Percentiles rank a stretch among this genome's conserved stretches.
These are phyloP conservation scores for Drosophila longiperda DNA, from an alignment of 2,888 invertebrate species.

Conservation along the genomic window DNA sequence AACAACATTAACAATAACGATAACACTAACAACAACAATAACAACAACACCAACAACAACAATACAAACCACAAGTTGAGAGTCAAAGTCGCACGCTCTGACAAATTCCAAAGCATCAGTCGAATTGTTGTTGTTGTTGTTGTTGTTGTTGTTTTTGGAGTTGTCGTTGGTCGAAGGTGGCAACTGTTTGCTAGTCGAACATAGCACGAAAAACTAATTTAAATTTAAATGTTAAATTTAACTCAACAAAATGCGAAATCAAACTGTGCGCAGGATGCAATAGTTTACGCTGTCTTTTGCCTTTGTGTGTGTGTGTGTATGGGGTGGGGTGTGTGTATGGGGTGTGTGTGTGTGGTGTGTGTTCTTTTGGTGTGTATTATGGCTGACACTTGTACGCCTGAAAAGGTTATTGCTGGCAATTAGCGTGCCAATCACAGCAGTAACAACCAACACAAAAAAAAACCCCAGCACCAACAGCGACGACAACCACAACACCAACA, in stretches of 20 bases:
- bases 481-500: background rate
- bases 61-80: conserved; percentile 4
- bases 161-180: conserved; percentile 45
- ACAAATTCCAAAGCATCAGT: conserved; percentile 53
- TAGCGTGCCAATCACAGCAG: conserved; percentile 56
- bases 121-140: background rate
- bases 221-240: conserved; percentile 81
- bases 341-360: conserved; percentile 20
- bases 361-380: conserved; percentile 29
- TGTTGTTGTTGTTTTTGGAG: conserved; percentile 12
- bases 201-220: conserved; percentile 83
- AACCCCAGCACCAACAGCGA: conserved; percentile 1
- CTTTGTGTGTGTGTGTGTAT: background rate
- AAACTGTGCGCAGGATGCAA: conserved; percentile 39
- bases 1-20: conserved; percentile 14
- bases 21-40: conserved; percentile 14
- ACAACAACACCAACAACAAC: conserved; percentile 9
- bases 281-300: conserved; percentile 34
- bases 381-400: conserved; percentile 53
- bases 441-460: conserved; percentile 7
- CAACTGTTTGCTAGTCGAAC: conserved; percentile 50
- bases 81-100: conserved; percentile 60
- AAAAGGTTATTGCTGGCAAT: conserved; percentile 67
- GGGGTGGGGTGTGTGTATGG: conserved; percentile 8
- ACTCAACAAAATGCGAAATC: conserved; percentile 67